Percentiles rank a stretch among this genome's conserved stretches.
Conservation (phyloP, 2,113 vertebrate genomes). For the Trematomus loennbergii region DNA sequence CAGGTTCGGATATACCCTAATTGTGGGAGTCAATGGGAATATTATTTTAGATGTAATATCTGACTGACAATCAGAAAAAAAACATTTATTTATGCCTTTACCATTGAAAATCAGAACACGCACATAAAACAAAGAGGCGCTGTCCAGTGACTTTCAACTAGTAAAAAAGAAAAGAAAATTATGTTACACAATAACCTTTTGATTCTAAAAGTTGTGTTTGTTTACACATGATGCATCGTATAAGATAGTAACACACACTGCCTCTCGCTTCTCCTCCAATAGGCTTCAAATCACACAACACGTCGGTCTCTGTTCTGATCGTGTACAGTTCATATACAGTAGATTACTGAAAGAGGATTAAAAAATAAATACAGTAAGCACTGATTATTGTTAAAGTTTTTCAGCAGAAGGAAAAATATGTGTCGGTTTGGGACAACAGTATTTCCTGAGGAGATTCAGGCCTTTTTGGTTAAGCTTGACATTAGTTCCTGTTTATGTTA, state of each 20-base stretch:
- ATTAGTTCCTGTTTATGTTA: not conserved
- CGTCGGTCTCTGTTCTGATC: conserved; percentile 36
- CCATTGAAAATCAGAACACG: not conserved
- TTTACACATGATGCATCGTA: too few species aligned
- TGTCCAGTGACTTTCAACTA: too few species aligned
- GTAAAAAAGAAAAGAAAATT: too few species aligned
- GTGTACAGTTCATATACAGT: conserved; percentile 32
- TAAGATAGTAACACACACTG: too few species aligned
- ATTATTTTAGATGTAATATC: not conserved
- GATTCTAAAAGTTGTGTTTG: too few species aligned
- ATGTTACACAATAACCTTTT: too few species aligned
- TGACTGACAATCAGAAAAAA: not conserved
- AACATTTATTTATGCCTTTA: not conserved
- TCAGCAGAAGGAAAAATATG: conserved; percentile 19
- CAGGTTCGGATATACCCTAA: not conserved
- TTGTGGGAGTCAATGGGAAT: not conserved
- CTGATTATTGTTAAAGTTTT: conserved; percentile 55
- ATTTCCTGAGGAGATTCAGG: not conserved
- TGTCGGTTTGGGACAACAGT: conserved; percentile 11
- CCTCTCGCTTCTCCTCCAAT: not conserved
- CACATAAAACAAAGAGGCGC: too few species aligned
- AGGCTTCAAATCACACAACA: conserved; percentile 38
- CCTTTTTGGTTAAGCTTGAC: conserved; percentile 20
- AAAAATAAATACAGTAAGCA: conserved; percentile 34
- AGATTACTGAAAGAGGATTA: conserved; percentile 60